These are phyloP conservation scores for Otolemur garnettii DNA, from an alignment of 2,113 vertebrate species.

Conservation along the genomic window DNA sequence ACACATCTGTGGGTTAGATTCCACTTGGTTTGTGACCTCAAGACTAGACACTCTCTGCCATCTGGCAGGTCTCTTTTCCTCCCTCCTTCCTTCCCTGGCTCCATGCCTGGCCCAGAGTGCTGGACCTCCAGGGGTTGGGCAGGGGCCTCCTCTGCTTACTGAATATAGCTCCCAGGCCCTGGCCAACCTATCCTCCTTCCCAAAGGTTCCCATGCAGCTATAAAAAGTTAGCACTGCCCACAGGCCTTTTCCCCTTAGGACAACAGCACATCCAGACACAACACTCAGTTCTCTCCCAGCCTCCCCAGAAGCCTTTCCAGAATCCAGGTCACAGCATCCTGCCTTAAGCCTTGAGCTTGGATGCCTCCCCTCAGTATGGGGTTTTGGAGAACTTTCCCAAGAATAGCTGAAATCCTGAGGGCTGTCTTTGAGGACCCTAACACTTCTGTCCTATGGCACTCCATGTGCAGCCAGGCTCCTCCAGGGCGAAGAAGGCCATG, in stretches of 20 bases:
- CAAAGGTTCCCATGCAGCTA: slow-evolving; percentile 89
- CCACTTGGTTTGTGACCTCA: not conserved
- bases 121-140: slow-evolving; percentile 79
- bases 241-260: slow-evolving; percentile 79
- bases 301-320: slow-evolving; percentile 73
- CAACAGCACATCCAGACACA: slow-evolving; percentile 81
- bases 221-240: slow-evolving; percentile 88
- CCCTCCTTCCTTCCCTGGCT: slow-evolving; percentile 61
- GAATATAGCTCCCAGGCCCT: slow-evolving; percentile 78
- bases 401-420: not conserved
- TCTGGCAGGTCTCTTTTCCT: not conserved
- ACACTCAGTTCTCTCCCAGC: slow-evolving; percentile 72
- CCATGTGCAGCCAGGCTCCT: not conserved
- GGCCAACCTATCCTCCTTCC: slow-evolving; percentile 77
- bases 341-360: not conserved
- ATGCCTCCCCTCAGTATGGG: not conserved
- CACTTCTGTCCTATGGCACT: no score
- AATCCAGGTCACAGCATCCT: slow-evolving; percentile 46
- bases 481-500: not conserved
- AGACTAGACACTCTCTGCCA: not conserved
- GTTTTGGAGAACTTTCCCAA: not conserved
- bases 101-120: slow-evolving; percentile 64
- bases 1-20: not conserved
- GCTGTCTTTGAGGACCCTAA: not conserved
- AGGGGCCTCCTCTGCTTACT: slow-evolving; percentile 81